Base-by-base conservation (phyloP, 2,888 invertebrate species). In the Himalopsyche japonica region DNA sequence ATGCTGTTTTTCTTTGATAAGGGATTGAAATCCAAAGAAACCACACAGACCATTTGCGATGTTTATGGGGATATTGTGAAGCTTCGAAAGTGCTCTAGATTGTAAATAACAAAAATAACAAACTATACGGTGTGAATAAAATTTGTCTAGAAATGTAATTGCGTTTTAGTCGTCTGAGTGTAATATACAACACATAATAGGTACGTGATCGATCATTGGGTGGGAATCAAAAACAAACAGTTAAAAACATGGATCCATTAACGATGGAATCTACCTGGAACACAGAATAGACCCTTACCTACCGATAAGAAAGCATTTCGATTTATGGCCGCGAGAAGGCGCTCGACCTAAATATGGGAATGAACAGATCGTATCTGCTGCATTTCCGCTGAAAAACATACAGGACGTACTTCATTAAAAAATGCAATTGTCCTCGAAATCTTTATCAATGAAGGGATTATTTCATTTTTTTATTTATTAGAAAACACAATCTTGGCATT, bases 221-320 rank as follows among this genome's bases (percentile, higher is more conserved):
- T n/a, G n/a, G 12, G 34, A 10, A 43, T 34, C 77, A 34, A 77
- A 81, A 81, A 76, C 81, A 81, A 81, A 34, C 76, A 30, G 30
- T 34, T 70, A 43, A 32, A 70, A 48, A 32, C 57, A 48, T 49
- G 80, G 80, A 20, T 20, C 57, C 32, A 64, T 80, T 80, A 70
- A 80, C 20, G 78, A 49, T 7, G 5, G 34, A 77, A 43, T 77
- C 77, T 77, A 70, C 70, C 70, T 70, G 70, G 24, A 70, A 15
- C 32, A n/a, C 64, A 37, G 79, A 15, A 27, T 30, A 70, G 34
- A 81, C 76, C 43, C 43, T 70, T 27, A 32, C 47, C 76, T 64
- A 34, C 10, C 76, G 81, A 76, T 81, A 82, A 82, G 78, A 48
- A 82, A 70, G 24, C 78, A 34, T 64, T 79, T 82, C 78, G 64